Evolutionary conservation across 2,113 vertebrate species (phyloP).

Genomic region (Myotis brandtii): DNA sequence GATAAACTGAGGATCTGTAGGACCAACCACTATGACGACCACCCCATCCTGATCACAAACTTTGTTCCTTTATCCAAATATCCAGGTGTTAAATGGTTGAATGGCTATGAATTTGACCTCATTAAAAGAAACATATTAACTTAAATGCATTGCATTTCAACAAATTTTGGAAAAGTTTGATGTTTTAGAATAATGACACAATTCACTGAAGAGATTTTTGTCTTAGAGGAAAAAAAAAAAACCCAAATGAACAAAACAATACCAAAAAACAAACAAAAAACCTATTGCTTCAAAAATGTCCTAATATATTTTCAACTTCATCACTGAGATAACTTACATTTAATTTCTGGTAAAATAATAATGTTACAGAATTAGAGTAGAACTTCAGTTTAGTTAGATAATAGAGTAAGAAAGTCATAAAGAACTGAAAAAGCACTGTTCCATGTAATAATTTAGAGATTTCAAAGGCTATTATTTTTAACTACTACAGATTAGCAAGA

Average conservation of each 20-base stretch:
- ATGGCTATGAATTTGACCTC: not conserved
- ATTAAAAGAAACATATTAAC: slow-evolving; percentile 9
- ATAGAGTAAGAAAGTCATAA: not conserved
- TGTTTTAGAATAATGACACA: not conserved
- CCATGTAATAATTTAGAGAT: not conserved
- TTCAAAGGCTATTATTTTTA: not conserved
- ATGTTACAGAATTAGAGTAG: not conserved
- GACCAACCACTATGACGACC: not conserved
- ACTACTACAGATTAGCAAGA: not conserved
- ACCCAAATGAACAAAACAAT: not conserved
- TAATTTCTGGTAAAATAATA: not conserved
- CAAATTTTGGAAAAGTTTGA: not conserved
- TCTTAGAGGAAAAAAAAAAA: not conserved
- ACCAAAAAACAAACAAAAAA: not conserved
- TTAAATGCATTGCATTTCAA: not conserved
- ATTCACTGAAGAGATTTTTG: slow-evolving; percentile 2
- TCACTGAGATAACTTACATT: not conserved
- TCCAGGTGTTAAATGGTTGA: not conserved
- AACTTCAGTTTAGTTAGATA: not conserved
- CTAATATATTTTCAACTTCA: not conserved
- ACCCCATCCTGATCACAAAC: not conserved
- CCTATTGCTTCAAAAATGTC: not conserved
- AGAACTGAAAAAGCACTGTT: not conserved
- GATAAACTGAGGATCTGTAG: not conserved
- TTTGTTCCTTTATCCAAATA: not conserved